These are phyloP conservation scores for Halesus radiatus DNA, from an alignment of 1,140 invertebrate species.

Conservation along the genomic window DNA sequence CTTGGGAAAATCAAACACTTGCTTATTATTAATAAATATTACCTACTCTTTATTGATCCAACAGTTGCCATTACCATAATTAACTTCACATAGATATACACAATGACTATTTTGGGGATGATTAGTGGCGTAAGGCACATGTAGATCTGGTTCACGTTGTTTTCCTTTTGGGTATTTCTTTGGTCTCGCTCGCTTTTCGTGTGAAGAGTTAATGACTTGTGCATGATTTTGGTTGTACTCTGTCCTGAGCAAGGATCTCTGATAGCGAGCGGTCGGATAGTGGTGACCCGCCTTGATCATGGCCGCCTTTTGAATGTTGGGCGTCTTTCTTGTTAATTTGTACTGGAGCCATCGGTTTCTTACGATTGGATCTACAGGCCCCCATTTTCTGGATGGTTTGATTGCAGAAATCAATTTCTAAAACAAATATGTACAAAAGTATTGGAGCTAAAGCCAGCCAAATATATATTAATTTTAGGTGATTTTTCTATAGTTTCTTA, in stretches of 20 bases:
- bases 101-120: conserved; percentile 22
- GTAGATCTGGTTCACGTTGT: conserved; percentile 3
- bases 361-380: conserved; percentile 70
- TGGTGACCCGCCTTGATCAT: conserved; percentile 10
- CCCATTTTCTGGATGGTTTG: conserved; percentile 71
- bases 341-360: conserved; percentile 70
- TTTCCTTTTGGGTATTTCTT: neutral
- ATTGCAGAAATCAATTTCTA: conserved; percentile 69
- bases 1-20: too few relatives aligned
- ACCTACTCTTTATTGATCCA: conserved; percentile 29
- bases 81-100: conserved; percentile 27
- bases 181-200: neutral
- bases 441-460: neutral
- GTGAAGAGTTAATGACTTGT: conserved; percentile 5
- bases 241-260: conserved; percentile 8
- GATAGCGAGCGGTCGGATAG: conserved; percentile 3
- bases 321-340: conserved; percentile 51
- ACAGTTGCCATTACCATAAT: conserved; percentile 23
- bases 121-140: neutral
- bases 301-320: neutral
- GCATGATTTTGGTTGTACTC: conserved; percentile 23
- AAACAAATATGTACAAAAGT: too few relatives aligned
- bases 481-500: too few relatives aligned
- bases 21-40: neutral
- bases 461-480: too few relatives aligned